Base-by-base conservation (phyloP, 2,888 invertebrate species). In the Orthonychiurus folsomi region DNA sequence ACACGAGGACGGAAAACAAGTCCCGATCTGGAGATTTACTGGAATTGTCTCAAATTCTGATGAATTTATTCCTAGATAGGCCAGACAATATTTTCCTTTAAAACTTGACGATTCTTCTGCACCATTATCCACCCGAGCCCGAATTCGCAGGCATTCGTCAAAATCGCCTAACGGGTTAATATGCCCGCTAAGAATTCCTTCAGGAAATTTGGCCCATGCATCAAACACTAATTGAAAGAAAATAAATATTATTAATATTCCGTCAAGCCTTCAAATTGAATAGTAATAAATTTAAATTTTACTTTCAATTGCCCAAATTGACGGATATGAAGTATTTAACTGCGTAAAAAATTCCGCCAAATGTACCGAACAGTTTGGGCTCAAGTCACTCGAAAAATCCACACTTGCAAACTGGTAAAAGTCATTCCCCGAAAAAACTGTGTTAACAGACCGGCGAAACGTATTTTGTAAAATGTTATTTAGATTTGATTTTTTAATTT, bases 121-220 rank as follows among this genome's bases (percentile, higher is more conserved):
- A 12, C 9, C 9, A 12, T 3, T 3, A 1, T 26, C 27, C 15
- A 56, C n/a, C 3, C n/a, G 54, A 1, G 53, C 61, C n/a, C 24
- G 52, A 12, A 69, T 23, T 3, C 50, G 59, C 12, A 67, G 18
- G 53, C 71, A 71, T 54, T 71, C 68, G 47, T 71, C 71, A 60
- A 63, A 71, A 47, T 71, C 71, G 18, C 71, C 71, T 20, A 71
- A 37, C 2, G 65, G 59, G 27, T 61, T 64, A 9, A 69, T 50
- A 50, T 71, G 71, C 18, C 69, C 71, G 37, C 63, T 64, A 1
- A 71, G 58, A 12, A 71, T 62, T 15, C 71, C 71, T 63, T 71
- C 71, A 15, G 71, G 71, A 2, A 63, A 24, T 54, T 71, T 71
- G 2, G 66, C 71, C 67, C 68, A 71, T 2, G 71, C 60, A 58